Base-by-base conservation (phyloP, 1,140 invertebrate genomes). In the Drosophila nigrodunni region DNA sequence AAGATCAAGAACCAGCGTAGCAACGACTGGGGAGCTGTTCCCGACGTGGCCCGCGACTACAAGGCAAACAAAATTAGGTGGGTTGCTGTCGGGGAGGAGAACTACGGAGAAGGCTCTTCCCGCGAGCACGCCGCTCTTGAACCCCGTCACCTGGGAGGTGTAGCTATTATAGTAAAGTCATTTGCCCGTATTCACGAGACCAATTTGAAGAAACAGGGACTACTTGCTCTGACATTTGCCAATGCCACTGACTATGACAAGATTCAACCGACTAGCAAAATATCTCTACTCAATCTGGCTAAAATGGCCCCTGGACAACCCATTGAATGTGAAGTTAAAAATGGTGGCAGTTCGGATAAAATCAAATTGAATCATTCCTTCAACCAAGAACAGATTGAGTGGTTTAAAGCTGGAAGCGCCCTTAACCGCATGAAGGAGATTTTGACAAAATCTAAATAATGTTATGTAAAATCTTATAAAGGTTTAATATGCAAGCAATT, bases 171-270 rank as follows among this genome's bases (percentile, higher is more conserved):
- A 89, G 98, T 99, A 21, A 99, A 99, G 93, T 98, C 97, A 39
- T 99, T 99, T 93, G 99, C 99, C 44, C 96, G 99, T 90, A 99
- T 99, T 91, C 99, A 99, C 93, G 99, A 99, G 94, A 99, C 99
- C 0, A 99, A 99, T 93, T 93, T 99, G 76, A 99, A 99, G 94
- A 99, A 99, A 92, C 99, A 99, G 92, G 99, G 99, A 60, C 92
- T 99, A 88, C 94, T 99, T 43, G 98, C 99, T 0, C 93, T 99
- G 15, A 99, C 99, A 0, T 99, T 99, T 93, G 95, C 96, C n/a
- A 96, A 99, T 93, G 92, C 98, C 7, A 94, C 95, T 70, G 99
- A 99, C 93, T 99, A 99, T 93, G 98, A 99, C 92, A 99, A 99
- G 72, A 95, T 99, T 70, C 95, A 97, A 86, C 97, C 99, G 0